Evolutionary conservation across 2,113 vertebrate genomes (phyloP).

Genomic region (Pseudolaguvia tuberculata): DNA sequence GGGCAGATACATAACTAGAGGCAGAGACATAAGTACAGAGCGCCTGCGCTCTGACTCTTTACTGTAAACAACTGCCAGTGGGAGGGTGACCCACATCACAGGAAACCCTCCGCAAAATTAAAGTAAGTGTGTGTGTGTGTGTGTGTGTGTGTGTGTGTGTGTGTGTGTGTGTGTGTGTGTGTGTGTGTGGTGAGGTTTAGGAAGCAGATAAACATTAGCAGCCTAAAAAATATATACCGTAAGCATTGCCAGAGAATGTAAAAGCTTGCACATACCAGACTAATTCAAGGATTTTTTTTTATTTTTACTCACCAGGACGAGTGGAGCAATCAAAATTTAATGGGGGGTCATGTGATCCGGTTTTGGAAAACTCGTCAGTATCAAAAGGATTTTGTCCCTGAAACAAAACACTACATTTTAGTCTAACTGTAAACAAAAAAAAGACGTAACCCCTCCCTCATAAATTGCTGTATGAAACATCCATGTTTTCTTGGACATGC

Average conservation of each 20-base stretch:
- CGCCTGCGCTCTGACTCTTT: neutral
- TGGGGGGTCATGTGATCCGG: slow-evolving; percentile 74
- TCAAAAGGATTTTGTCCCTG: slow-evolving; percentile 95
- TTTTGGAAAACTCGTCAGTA: slow-evolving; percentile 78
- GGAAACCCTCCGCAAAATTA: neutral
- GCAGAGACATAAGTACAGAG: slow-evolving; percentile 4
- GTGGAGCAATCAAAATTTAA: slow-evolving; percentile 83
- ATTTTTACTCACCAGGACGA: slow-evolving; percentile 77
- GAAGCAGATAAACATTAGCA: neutral
- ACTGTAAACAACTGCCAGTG: neutral
- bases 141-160: no score
- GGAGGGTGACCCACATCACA: slow-evolving; percentile 13
- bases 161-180: no score
- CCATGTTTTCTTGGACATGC: neutral
- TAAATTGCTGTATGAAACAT: neutral
- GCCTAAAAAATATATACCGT: neutral
- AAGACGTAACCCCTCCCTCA: no score
- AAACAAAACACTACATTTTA: neutral
- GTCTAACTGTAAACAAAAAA: neutral
- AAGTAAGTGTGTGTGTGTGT: neutral
- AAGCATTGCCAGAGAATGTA: neutral
- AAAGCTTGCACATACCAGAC: neutral
- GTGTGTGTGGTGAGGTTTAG: neutral
- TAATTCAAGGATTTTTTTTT: no score
- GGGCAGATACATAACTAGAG: neutral